These are phyloP conservation scores for Psylliodes chrysocephalus DNA, from an alignment of 2,888 invertebrate species.

Conservation along the genomic window DNA sequence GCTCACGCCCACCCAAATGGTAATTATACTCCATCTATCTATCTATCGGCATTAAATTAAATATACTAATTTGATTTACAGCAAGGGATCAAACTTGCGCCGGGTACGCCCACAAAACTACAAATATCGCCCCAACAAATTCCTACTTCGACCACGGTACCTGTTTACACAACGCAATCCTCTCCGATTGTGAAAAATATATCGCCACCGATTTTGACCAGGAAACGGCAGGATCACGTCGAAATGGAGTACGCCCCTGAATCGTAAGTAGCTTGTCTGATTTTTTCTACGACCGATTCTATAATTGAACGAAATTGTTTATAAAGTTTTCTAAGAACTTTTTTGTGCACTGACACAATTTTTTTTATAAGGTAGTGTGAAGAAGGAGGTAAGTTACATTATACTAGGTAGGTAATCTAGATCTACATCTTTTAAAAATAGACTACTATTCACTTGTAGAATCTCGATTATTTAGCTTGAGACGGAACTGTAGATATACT, in stretches of 20 bases:
- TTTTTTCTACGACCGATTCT: background rate
- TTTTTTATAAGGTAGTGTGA: too few relatives aligned
- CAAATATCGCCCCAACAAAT: constrained; percentile 32
- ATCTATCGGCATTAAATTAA: constrained; percentile 13
- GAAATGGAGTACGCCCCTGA: constrained; percentile 70
- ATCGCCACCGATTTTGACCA: constrained; percentile 70
- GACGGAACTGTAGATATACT: too few relatives aligned
- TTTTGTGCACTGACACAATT: too few relatives aligned
- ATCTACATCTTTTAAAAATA: too few relatives aligned
- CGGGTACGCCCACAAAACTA: constrained; percentile 45
- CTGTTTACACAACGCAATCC: constrained; percentile 43
- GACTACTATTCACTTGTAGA: too few relatives aligned
- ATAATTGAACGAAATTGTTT: background rate
- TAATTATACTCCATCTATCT: constrained; percentile 47
- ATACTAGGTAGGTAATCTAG: too few relatives aligned
- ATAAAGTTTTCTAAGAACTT: too few relatives aligned
- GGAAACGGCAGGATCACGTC: constrained; percentile 69
- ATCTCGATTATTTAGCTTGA: too few relatives aligned
- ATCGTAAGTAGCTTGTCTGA: constrained; percentile 67
- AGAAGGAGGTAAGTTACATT: too few relatives aligned
- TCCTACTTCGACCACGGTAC: constrained; percentile 36
- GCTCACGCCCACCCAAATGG: constrained; percentile 67
- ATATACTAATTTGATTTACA: constrained; percentile 33
- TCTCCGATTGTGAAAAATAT: constrained; percentile 62
- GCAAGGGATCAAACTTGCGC: constrained; percentile 59